Evolutionary conservation across 1,140 invertebrate genomes (phyloP).

Genomic region (Sycobia sp.): DNA sequence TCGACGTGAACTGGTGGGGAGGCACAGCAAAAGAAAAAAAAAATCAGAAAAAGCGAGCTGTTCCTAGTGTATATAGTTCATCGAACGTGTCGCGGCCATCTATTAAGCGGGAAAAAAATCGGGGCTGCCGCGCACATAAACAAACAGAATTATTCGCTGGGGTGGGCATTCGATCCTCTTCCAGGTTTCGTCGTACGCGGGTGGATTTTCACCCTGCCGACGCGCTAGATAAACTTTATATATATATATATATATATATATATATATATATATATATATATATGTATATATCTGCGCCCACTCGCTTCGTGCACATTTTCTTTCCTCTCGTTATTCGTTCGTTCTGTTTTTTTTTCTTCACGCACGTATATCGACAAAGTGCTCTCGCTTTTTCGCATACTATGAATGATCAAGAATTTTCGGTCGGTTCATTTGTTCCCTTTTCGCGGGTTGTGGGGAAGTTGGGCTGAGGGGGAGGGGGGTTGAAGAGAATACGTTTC

Average conservation of each 20-base stretch:
- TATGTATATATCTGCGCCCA: conserved; percentile 10
- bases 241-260: too few relatives aligned
- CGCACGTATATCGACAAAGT: too few relatives aligned
- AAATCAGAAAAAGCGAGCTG: too few relatives aligned
- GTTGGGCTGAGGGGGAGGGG: too few relatives aligned
- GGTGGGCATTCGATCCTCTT: conserved; percentile 43
- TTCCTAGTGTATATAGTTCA: conserved; percentile 48
- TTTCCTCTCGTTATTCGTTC: background rate
- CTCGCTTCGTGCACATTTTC: conserved; percentile 1
- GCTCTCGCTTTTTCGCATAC: background rate
- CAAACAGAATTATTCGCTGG: conserved; percentile 60
- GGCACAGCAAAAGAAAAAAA: conserved; percentile 25
- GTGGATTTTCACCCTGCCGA: conserved; percentile 41
- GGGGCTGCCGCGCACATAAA: conserved; percentile 55
- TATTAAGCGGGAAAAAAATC: conserved; percentile 58
- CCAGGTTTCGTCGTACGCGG: conserved; percentile 45
- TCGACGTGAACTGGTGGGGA: background rate
- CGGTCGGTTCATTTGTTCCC: too few relatives aligned
- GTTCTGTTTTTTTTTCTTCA: too few relatives aligned
- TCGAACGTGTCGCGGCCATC: conserved; percentile 50
- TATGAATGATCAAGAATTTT: conserved; percentile 10
- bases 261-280: too few relatives aligned
- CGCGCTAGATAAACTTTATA: conserved; percentile 35
- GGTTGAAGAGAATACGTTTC: too few relatives aligned
- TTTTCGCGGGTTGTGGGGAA: too few relatives aligned